Evolutionary conservation across 2,888 invertebrate species (phyloP).

Genomic region (Erannis defoliaria): DNA sequence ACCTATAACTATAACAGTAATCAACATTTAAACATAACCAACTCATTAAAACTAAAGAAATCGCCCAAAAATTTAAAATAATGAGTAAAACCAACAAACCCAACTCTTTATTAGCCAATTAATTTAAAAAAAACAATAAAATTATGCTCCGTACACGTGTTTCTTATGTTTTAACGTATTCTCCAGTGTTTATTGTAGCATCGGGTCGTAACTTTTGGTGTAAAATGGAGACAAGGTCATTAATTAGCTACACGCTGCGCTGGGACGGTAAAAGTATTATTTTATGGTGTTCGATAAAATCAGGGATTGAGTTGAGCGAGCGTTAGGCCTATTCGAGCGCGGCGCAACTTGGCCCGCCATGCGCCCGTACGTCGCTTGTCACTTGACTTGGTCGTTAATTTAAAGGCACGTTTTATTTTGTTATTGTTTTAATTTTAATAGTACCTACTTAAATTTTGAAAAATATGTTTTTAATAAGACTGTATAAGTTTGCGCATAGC

Average conservation of each 20-base stretch:
- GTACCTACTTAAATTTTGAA: no score
- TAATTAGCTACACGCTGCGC: constrained; percentile 75
- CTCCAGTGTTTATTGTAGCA: constrained; percentile 65
- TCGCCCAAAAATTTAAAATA: constrained; percentile 21
- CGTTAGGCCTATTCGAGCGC: constrained; percentile 19
- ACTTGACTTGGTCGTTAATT: constrained; percentile 11
- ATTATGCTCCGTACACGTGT: constrained; percentile 76
- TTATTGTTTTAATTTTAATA: background rate
- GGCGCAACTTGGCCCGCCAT: background rate
- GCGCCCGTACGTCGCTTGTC: background rate
- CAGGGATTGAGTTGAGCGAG: constrained; percentile 44
- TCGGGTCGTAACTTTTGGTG: constrained; percentile 67
- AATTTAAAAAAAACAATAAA: constrained; percentile 70
- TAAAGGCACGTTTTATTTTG: constrained; percentile 2
- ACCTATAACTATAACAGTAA: background rate
- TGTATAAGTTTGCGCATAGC: no score
- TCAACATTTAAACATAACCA: background rate
- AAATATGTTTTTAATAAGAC: no score
- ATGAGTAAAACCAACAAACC: constrained; percentile 50
- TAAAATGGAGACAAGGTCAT: constrained; percentile 73
- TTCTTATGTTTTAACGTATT: constrained; percentile 39
- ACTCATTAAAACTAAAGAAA: constrained; percentile 17
- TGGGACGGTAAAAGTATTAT: constrained; percentile 65
- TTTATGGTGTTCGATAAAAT: constrained; percentile 72
- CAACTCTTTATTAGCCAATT: constrained; percentile 62